Base-by-base conservation (phyloP, 2,888 invertebrate genomes). In the Cheilosia impressa region DNA sequence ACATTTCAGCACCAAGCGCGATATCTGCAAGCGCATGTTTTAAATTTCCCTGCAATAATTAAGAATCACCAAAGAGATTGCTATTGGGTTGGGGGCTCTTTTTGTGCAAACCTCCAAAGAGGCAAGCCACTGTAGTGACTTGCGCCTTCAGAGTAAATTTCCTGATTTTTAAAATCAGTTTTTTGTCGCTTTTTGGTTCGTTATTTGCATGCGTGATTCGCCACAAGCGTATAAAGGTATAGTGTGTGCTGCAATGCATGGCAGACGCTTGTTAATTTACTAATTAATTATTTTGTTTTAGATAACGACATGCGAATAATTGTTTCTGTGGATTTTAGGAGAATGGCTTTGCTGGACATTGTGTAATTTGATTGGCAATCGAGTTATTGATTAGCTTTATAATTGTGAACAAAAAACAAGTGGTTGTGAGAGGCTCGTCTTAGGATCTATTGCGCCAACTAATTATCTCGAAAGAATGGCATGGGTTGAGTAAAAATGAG, bases 281-380 rank as follows among this genome's bases (percentile, higher is more conserved):
- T 90, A 91, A 91, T 91, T 91, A 91, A 91, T 91, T 91, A 90
- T 90, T 90, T 89, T 89, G 89, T 89, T 89, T 88, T 88, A 90
- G 90, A 90, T 89, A 89, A 91, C 88, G 88, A 78, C 87, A 87
- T 89, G 88, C 89, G 89, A 90, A 89, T 91, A 90, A 91, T 91
- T 90, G 89, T 87, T 71, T 50, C 10, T 24, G 31, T 5, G 68
- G 47, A 63, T 57, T 68, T 55, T 43, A n/a, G 38, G 24, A 57
- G 24, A 73, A 27, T 9, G 38, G 27, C 5, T 15, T 15, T 24
- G 24, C 41, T 7, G 41, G 22, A 7, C 15, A 15, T 22, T 41
- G 22, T 24, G 7, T 41, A 2, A 41, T 57, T 57, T 58, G 41
- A 41, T 43, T 58, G 45, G 45, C n/a, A 47, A 47, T 17, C 45